phyloP scores from a whole-genome alignment of 1,140 invertebrate genomes.

The Tetramorium alpestre region DNA sequence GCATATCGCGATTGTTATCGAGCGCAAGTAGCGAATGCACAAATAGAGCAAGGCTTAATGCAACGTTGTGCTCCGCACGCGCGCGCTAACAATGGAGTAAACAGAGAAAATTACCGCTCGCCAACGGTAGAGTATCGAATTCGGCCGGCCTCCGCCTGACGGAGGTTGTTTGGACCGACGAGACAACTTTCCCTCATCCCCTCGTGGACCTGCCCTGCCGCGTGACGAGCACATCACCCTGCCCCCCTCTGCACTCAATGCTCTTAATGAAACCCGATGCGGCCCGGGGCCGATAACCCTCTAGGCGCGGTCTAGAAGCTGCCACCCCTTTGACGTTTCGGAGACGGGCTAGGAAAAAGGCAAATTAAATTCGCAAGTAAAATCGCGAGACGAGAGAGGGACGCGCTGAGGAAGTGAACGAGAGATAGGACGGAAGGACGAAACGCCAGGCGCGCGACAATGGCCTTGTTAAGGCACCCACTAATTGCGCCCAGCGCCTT shows the following conservation, averaged over 20 bases:
- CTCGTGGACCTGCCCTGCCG: conserved; percentile 46
- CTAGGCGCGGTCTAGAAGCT: conserved; percentile 51
- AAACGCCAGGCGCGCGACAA: conserved; percentile 71
- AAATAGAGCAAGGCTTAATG: conserved; percentile 24
- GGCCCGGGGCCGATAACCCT: conserved; percentile 67
- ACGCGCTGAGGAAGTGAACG: background rate
- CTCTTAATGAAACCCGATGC: conserved; percentile 80
- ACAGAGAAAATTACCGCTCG: conserved; percentile 76
- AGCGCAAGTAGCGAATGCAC: background rate
- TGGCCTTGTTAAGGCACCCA: conserved; percentile 78
- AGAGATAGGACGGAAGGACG: conserved; percentile 14
- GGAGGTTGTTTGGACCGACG: conserved; percentile 72
- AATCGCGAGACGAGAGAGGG: conserved; percentile 60
- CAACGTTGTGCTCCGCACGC: conserved; percentile 27
- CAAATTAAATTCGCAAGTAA: conserved; percentile 76
- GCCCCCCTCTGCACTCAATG: conserved; percentile 67
- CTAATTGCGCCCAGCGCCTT: conserved; percentile 78
- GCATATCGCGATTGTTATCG: conserved; percentile 30
- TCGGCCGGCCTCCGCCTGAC: conserved; percentile 24
- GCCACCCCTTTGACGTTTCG: conserved; percentile 72
- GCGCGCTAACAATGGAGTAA: conserved; percentile 72
- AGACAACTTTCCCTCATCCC: conserved; percentile 64
- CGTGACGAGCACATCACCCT: conserved; percentile 59
- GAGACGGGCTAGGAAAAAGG: conserved; percentile 66
- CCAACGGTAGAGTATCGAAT: conserved; percentile 57